phyloP scores from a whole-genome alignment of 1,140 invertebrate genomes.

The Drosophila simulans region DNA sequence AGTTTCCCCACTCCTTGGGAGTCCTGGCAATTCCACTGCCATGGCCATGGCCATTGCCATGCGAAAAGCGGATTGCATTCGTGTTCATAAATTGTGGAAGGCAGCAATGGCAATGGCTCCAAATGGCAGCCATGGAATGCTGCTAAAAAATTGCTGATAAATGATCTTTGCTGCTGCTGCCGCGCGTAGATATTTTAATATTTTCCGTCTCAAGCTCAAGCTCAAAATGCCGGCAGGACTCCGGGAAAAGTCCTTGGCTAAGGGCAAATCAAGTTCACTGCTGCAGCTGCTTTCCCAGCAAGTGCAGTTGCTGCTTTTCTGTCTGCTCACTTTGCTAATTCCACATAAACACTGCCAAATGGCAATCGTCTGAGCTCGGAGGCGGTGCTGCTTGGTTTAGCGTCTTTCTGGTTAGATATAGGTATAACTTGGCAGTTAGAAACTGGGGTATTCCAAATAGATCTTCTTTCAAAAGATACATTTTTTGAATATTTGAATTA shows the following conservation, averaged over 20 bases:
- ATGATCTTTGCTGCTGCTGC: conserved; percentile 72
- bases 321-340: conserved; percentile 57
- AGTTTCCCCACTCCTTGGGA: not conserved
- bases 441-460: not conserved
- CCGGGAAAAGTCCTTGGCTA: conserved; percentile 72
- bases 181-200: conserved; percentile 77
- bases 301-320: conserved; percentile 33
- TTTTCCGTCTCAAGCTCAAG: conserved; percentile 68
- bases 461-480: not conserved
- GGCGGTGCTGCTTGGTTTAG: conserved; percentile 4
- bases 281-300: conserved; percentile 19
- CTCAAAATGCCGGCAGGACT: conserved; percentile 31
- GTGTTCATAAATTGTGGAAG: conserved; percentile 75
- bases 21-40: conserved; percentile 26
- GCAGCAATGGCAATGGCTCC: conserved; percentile 25
- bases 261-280: conserved; percentile 84
- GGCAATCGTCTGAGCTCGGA: conserved; percentile 29
- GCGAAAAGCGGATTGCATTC: conserved; percentile 58
- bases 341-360: conserved; percentile 60
- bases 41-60: conserved; percentile 57
- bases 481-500: too few relatives aligned
- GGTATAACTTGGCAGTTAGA: too few relatives aligned
- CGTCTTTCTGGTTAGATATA: conserved; percentile 7
- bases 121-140: conserved; percentile 56
- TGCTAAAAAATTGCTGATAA: conserved; percentile 78